Conservation (phyloP, 2,888 invertebrate genomes). For the Spisula subtruncata region DNA sequence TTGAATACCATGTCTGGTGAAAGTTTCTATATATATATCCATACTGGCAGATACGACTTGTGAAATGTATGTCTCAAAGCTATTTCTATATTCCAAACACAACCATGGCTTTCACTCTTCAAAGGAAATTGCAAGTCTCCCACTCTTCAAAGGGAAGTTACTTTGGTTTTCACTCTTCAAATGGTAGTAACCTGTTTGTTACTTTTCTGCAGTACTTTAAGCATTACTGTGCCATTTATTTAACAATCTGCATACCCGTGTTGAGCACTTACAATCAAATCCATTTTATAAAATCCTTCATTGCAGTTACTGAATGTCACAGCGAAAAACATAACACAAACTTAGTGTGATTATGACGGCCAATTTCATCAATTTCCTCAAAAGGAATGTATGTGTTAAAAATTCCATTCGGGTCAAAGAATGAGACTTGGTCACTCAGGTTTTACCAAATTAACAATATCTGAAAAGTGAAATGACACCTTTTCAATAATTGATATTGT, state of each 20-base stretch:
- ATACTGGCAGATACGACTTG: background rate
- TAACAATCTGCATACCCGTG: background rate
- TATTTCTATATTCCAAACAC: background rate
- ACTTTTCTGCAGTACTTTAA: background rate
- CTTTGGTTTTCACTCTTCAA: background rate
- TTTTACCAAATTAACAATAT: background rate
- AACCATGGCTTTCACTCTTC: background rate
- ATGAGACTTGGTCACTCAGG: background rate
- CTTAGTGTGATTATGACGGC: background rate
- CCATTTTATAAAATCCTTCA: background rate
- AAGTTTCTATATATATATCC: background rate
- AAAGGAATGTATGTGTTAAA: background rate
- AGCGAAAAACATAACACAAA: background rate
- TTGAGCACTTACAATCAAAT: background rate
- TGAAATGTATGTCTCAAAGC: background rate
- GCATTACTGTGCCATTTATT: constrained; percentile 10
- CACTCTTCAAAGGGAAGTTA: background rate
- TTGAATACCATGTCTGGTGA: background rate
- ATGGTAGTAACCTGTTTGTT: background rate
- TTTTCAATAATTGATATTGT: no score
- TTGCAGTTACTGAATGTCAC: no score
- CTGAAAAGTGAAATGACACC: background rate
- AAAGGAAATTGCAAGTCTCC: background rate
- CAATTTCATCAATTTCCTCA: background rate
- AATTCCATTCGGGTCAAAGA: background rate